Base-by-base conservation (phyloP, 1,140 invertebrate genomes). In the Amphibalanus amphitrite region DNA sequence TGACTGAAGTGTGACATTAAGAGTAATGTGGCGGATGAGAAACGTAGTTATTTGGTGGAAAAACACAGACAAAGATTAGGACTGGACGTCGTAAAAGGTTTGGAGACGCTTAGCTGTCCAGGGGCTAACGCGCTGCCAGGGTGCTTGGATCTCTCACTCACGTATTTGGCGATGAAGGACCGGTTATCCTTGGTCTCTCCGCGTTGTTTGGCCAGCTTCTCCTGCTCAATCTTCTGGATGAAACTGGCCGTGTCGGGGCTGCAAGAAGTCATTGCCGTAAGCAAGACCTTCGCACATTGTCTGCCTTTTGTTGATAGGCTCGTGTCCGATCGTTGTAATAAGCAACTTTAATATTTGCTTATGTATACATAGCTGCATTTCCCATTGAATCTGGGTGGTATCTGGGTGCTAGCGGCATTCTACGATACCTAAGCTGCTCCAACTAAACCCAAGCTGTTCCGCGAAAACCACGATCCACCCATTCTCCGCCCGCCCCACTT, bases 161-260 rank as follows among this genome's bases (percentile, higher is more conserved):
- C 93, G 85, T 97, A 97, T 96, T 95, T 97, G 0, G 90, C 90
- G 76, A 97, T 85, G 80, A 97, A 97, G 69, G 92, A 94, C 77
- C 92, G 84, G 79, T 95, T 96, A 79, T 97, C 94, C 80, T 90
- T 90, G 70, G 88, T 84, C 76, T 95, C 92, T 33, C 92, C 93
- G 75, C 90, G 89, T 78, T 93, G 89, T 76, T 92, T 88, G 15
- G 93, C 92, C 80, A 91, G 89, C 76, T 88, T 87, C 81, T 97
- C 94, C 72, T 89, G 81, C 80, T 96, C 93, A 47, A 95, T 77
- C 79, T 95, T 95, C 77, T 95, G 90, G 76, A 97, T 91, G 76
- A 93, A 97, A 25, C 88, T 88, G 59, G 91, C 89, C 15, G 93
- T 96, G 76, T 97, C 94, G 70, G 95, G 94, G 29, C 90, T 92